These are phyloP conservation scores for Calypte anna DNA, from an alignment of 2,113 vertebrate genomes.

Conservation along the genomic window DNA sequence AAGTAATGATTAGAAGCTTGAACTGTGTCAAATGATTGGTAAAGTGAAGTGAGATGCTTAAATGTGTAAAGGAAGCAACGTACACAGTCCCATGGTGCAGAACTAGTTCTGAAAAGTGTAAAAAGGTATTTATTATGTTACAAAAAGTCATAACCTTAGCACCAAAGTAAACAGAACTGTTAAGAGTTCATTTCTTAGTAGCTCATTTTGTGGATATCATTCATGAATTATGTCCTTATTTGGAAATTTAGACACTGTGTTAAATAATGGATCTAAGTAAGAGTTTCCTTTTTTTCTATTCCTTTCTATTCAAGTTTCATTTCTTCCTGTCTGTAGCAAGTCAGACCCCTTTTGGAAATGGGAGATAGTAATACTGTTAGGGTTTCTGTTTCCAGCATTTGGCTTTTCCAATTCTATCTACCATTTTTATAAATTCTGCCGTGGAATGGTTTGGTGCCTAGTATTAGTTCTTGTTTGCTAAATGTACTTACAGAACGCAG, in stretches of 20 bases:
- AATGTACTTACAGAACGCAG: not conserved
- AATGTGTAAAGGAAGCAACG: not conserved
- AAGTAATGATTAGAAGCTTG: not conserved
- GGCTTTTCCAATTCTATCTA: not conserved
- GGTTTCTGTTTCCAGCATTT: not conserved
- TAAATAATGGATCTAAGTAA: not conserved
- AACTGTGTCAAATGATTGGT: not conserved
- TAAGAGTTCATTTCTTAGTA: not conserved
- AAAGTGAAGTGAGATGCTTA: not conserved
- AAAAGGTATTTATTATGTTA: not conserved
- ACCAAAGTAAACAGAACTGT: not conserved
- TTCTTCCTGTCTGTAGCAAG: not conserved
- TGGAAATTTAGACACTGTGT: not conserved
- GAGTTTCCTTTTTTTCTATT: not conserved
- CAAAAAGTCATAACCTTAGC: fast-evolving
- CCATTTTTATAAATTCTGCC: not conserved
- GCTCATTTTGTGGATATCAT: not conserved
- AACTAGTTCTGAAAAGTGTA: not conserved
- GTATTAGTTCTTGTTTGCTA: not conserved
- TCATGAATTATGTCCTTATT: not conserved
- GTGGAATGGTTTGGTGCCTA: not conserved
- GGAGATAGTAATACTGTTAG: not conserved
- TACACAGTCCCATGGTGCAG: not conserved
- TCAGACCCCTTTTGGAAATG: not conserved
- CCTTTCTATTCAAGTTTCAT: not conserved